Evolutionary conservation across 2,888 invertebrate genomes (phyloP).

Genomic region (Lypha dubia): DNA sequence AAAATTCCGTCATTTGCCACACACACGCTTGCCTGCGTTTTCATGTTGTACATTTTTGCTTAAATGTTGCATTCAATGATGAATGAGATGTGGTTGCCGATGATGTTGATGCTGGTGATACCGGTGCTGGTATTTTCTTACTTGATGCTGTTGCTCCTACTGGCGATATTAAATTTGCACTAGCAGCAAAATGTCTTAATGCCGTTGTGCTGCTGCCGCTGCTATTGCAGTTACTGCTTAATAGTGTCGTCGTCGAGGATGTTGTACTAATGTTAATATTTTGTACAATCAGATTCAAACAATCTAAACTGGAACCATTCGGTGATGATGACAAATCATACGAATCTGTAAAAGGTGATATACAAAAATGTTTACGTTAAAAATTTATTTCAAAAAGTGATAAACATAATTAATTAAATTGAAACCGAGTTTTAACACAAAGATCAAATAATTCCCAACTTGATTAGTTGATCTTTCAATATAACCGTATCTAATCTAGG

Average conservation of each 20-base stretch:
- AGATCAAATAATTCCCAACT: no score
- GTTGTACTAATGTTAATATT: slow-evolving; percentile 84
- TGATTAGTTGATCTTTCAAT: no score
- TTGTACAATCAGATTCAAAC: slow-evolving; percentile 88
- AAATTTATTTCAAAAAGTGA: background rate
- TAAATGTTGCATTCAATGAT: slow-evolving; percentile 80
- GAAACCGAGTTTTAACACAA: no score
- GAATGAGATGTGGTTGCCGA: slow-evolving; percentile 74
- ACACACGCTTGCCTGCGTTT: slow-evolving; percentile 31
- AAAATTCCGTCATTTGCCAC: slow-evolving; percentile 23
- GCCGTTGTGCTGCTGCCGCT: slow-evolving; percentile 36
- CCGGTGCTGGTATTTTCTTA: slow-evolving; percentile 54
- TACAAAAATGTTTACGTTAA: slow-evolving; percentile 1
- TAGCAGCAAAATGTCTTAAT: slow-evolving; percentile 44
- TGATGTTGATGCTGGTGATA: slow-evolving; percentile 52
- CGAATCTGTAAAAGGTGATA: slow-evolving; percentile 82
- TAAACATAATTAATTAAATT: background rate
- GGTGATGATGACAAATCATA: slow-evolving; percentile 80
- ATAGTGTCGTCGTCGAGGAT: slow-evolving; percentile 51
- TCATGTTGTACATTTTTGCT: slow-evolving; percentile 81
- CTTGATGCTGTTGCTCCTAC: slow-evolving; percentile 61
- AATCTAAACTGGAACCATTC: slow-evolving; percentile 87
- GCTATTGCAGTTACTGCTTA: slow-evolving; percentile 40
- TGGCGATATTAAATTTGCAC: slow-evolving; percentile 70
- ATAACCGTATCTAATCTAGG: no score